Conservation (phyloP, 2,888 invertebrate genomes). For the Tipula vernalis region DNA sequence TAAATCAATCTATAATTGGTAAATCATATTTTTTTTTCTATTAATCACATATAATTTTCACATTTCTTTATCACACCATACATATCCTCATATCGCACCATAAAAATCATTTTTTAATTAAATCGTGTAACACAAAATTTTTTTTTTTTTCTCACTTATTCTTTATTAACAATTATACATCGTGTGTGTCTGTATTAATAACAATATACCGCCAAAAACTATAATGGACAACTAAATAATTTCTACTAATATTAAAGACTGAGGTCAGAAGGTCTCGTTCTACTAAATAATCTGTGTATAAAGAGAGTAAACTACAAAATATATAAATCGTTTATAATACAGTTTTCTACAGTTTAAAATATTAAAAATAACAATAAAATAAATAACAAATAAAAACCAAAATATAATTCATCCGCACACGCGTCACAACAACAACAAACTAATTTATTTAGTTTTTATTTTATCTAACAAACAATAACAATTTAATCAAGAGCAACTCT, state of each 20-base stretch:
- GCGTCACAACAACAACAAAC: not conserved
- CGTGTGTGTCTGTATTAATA: not conserved
- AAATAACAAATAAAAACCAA: not conserved
- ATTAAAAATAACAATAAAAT: not conserved
- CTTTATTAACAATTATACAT: not conserved
- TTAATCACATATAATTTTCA: not conserved
- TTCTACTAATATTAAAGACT: not conserved
- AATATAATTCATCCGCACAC: not conserved
- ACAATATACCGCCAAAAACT: not conserved
- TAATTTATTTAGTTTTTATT: not conserved
- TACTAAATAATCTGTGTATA: not conserved
- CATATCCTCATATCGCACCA: not conserved
- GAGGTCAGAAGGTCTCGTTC: not conserved
- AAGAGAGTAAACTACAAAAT: not conserved
- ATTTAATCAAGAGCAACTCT: not conserved
- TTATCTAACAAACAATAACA: not conserved
- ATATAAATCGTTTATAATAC: not conserved
- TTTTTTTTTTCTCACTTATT: not conserved
- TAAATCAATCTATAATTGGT: not conserved
- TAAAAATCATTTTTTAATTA: not conserved
- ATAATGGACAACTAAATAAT: not conserved
- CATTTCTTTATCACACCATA: not conserved
- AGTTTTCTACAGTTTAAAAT: not conserved
- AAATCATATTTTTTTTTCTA: not conserved
- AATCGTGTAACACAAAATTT: not conserved